A percentile compares a stretch with the other conserved stretches of the same genome.
Conservation (phyloP, 1,140 invertebrate species). For the Trissolcus basalis region DNA sequence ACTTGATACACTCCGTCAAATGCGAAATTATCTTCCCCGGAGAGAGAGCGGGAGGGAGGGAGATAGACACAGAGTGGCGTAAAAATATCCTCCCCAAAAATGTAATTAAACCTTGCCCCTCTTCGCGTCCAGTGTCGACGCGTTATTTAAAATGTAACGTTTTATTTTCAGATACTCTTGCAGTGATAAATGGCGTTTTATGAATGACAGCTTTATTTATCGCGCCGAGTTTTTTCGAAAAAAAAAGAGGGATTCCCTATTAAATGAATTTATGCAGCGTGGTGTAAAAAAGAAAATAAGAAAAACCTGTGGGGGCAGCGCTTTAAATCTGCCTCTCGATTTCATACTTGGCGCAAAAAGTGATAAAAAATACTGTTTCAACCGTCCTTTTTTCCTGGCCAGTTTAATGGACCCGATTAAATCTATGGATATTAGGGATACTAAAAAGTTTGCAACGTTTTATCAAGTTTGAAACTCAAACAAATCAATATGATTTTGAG, state of each 20-base stretch:
- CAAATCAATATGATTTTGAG: slow-evolving; percentile 53
- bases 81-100: slow-evolving; percentile 36
- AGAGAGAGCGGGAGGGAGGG: not conserved
- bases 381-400: too few species aligned
- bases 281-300: slow-evolving; percentile 1
- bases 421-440: too few species aligned
- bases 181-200: slow-evolving; percentile 49
- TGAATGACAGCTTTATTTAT: slow-evolving; percentile 56
- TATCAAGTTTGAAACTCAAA: slow-evolving; percentile 17
- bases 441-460: slow-evolving; percentile 36
- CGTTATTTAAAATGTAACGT: slow-evolving; percentile 57
- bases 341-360: too few species aligned
- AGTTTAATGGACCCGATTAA: too few species aligned
- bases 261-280: slow-evolving; percentile 49
- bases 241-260: slow-evolving; percentile 33
- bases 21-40: too few species aligned
- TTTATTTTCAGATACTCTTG: slow-evolving; percentile 57
- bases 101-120: slow-evolving; percentile 48
- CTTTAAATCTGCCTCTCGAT: too few species aligned
- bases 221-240: slow-evolving; percentile 20
- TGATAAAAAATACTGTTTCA: too few species aligned
- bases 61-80: slow-evolving; percentile 5
- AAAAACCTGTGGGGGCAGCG: too few species aligned
- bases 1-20: too few species aligned
- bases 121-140: slow-evolving; percentile 24